phyloP scores from a whole-genome alignment of 1,140 invertebrate genomes.

The Diprion similis region DNA sequence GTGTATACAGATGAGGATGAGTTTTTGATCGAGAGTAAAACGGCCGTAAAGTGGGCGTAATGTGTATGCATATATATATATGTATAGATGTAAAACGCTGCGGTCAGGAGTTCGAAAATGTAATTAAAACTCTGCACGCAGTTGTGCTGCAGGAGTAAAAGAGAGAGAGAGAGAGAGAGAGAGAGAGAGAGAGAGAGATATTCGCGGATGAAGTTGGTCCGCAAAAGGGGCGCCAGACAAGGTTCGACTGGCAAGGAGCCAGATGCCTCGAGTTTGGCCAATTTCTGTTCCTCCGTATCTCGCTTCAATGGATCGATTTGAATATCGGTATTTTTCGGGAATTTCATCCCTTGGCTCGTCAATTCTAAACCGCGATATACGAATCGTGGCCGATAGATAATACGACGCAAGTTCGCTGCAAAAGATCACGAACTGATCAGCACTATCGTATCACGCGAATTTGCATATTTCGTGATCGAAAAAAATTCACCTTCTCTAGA shows the following conservation, averaged over 20 bases:
- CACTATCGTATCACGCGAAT: no score
- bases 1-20: background rate
- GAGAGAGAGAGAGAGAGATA: slow-evolving; percentile 14
- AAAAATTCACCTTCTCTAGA: no score
- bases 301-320: background rate
- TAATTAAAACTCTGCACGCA: slow-evolving; percentile 41
- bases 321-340: background rate
- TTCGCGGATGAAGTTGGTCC: slow-evolving; percentile 37
- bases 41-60: slow-evolving; percentile 36
- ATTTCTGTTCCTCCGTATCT: background rate
- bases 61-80: no score
- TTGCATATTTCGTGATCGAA: no score
- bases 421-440: no score
- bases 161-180: background rate
- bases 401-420: no score
- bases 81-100: background rate
- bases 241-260: slow-evolving; percentile 29
- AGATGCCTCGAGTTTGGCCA: background rate
- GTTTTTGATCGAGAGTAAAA: slow-evolving; percentile 35
- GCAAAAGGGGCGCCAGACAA: slow-evolving; percentile 33
- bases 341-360: background rate
- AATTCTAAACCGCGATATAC: no score
- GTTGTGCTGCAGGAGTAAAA: slow-evolving; percentile 6
- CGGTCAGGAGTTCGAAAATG: slow-evolving; percentile 29
- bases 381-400: no score